These are phyloP conservation scores for Clupea harengus DNA, from an alignment of 2,113 vertebrate genomes.

Conservation along the genomic window DNA sequence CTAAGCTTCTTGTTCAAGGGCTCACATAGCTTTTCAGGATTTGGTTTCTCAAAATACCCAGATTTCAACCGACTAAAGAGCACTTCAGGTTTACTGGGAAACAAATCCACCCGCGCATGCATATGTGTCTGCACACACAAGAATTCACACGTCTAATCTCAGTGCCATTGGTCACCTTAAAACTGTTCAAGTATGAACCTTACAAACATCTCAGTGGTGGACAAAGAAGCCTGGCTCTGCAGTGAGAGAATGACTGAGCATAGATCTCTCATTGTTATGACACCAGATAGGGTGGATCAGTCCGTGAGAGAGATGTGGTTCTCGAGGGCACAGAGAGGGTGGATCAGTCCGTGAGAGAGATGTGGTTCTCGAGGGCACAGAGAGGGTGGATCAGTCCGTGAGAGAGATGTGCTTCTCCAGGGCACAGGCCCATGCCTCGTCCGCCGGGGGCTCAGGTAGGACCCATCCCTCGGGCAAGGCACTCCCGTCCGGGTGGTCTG, in stretches of 20 bases:
- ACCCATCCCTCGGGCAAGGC: slow-evolving; percentile 85
- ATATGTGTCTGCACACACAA: not conserved
- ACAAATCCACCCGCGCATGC: not conserved
- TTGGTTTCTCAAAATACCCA: too few relatives aligned
- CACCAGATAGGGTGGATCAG: not conserved
- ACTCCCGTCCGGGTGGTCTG: slow-evolving; percentile 82
- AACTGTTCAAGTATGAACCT: too few relatives aligned
- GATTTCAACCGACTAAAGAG: too few relatives aligned
- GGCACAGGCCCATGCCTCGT: slow-evolving; percentile 81
- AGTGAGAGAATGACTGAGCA: not conserved
- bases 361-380: too few relatives aligned
- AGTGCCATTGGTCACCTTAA: too few relatives aligned
- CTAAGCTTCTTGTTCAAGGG: too few relatives aligned
- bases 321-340: not conserved
- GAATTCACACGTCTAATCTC: too few relatives aligned
- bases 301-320: not conserved
- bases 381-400: not conserved
- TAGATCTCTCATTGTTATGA: not conserved
- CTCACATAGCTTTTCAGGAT: too few relatives aligned
- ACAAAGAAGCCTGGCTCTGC: not conserved
- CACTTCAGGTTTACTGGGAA: not conserved
- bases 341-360: not conserved
- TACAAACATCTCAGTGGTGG: not conserved
- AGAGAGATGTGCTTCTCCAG: slow-evolving; percentile 56
- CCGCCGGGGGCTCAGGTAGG: slow-evolving; percentile 78